Evolutionary conservation across 2,797 vertebrate species (phyloP), one percentile per base, ranked within the genome.

Genomic region (Mormyrops boulengeri): DNA sequence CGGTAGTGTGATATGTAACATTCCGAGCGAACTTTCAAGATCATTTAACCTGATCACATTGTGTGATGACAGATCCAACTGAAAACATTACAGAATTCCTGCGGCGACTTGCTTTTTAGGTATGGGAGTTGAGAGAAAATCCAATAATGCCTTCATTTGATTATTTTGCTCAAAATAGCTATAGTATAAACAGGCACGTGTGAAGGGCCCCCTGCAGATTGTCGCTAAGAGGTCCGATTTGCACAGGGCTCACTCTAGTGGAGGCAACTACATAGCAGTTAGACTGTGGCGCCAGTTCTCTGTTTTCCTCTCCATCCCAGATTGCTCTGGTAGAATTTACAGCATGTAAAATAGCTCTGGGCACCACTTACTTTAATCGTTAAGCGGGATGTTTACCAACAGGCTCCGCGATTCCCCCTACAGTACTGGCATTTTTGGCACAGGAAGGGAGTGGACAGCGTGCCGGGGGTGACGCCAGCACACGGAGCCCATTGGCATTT

Each of bases 71-170:
- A 47, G 84, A 52, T 49, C 44, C n/a, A 52, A 22, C 22, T 30
- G 49, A 85, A 85, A 85, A 44, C 77, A 85, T 85, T 85, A 14
- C 44, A 52, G 22, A 47, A 85, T 22, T 85, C 84, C 84, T 50
- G 44, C 9, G 49, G 84, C 4, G 12, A 53, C 5, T 19, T 52
- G 84, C 47, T 53, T 52, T 22, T 50, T 53, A 86, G 77, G 38
- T 86, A 34, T n/a, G 84, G 50, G 49, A 85, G 44, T 52, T n/a
- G 12, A 44, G 12, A 80, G 47, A 86, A 52, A 86, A 50, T 50
- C 47, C 47, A 14, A 50, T 50, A 52, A 85, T 85, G n/a, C 50
- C 26, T 85, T 1, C 22, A 50, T 47, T 14, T 50, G 49, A 50
- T 26, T 49, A 26, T 22, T 52, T 17, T 30, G 84, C 44, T 85